Evolutionary conservation across 2,888 invertebrate species (phyloP).

Genomic region (Phalangium opilio): DNA sequence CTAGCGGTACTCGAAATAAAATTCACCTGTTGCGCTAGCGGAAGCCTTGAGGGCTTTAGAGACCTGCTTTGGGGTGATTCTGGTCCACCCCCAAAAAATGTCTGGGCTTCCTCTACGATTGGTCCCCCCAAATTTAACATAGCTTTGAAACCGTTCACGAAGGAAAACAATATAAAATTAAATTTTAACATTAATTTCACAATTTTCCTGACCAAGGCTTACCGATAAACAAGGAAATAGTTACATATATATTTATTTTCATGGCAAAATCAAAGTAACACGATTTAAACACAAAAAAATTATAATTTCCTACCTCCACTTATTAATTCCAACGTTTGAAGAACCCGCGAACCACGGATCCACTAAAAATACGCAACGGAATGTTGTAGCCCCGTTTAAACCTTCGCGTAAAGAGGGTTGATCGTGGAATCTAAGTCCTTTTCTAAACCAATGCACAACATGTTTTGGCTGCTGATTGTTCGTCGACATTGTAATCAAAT

Average conservation of each 20-base stretch:
- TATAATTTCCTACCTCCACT: conserved; percentile 58
- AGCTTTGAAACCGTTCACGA: too few species aligned
- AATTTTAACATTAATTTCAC: too few species aligned
- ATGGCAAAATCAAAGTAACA: conserved; percentile 6
- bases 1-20: too few species aligned
- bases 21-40: too few species aligned
- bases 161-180: too few species aligned
- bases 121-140: neutral
- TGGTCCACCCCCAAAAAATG: too few species aligned
- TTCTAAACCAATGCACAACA: conserved; percentile 75
- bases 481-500: neutral
- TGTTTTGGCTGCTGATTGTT: conserved; percentile 39
- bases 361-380: conserved; percentile 69
- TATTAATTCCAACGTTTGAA: conserved; percentile 74
- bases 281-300: too few species aligned
- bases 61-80: too few species aligned
- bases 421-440: conserved; percentile 70
- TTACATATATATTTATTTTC: conserved; percentile 5
- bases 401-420: conserved; percentile 65
- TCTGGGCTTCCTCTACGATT: too few species aligned
- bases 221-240: neutral
- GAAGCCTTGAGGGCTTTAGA: too few species aligned
- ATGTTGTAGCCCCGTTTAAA: conserved; percentile 49
- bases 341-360: conserved; percentile 84
- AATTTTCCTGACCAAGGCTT: neutral